Evolutionary conservation across 1,140 invertebrate genomes (phyloP), one percentile per base, ranked within the genome.

Genomic region (Drosophila setifemur): DNA sequence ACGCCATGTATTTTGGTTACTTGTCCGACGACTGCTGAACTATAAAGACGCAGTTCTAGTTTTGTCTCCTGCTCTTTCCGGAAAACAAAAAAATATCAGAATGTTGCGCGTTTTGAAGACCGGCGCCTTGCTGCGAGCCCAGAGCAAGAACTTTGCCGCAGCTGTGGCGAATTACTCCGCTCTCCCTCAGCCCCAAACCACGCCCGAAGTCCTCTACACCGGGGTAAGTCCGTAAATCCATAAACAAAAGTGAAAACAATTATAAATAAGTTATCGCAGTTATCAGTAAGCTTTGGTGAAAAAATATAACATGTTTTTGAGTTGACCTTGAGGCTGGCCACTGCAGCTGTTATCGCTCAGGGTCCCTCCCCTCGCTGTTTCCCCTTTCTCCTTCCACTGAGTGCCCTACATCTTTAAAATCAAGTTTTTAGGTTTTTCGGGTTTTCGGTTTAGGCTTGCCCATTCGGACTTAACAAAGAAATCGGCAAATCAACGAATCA

Each of bases 121-220:
- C 28, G 69, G 69, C 16, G 44, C 58, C 9, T 19, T 89, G 42
- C 37, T 89, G 54, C 75, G 75, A 12, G 44, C 64, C 8, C 44
- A 81, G 14, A 58, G 31, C 19, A 74, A 57, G 12, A 68, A 72
- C 47, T 47, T 74, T 21, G 60, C 61, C n/a, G 69, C 75, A 19
- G 31, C 64, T 29, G 67, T 45, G n/a, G 60, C 79, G 8, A 50
- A 76, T 1, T 82, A 79, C 23, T 89, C 73, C 18, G 49, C 68
- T 2, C 33, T 88, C 25, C 88, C 88, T 3, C 40, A 82, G 42
- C 88, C 88, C 8, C 73, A 89, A 31, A 86, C 79, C 14, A 44
- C 54, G 53, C 88, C 88, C 6, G 83, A 89, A 2, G 49, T 89
- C 28, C 77, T 89, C 5, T 89, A 89, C 28, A 89, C 88, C 9